Conservation (phyloP, 2,797 vertebrate species). For the Pogonophryne albipinna region DNA sequence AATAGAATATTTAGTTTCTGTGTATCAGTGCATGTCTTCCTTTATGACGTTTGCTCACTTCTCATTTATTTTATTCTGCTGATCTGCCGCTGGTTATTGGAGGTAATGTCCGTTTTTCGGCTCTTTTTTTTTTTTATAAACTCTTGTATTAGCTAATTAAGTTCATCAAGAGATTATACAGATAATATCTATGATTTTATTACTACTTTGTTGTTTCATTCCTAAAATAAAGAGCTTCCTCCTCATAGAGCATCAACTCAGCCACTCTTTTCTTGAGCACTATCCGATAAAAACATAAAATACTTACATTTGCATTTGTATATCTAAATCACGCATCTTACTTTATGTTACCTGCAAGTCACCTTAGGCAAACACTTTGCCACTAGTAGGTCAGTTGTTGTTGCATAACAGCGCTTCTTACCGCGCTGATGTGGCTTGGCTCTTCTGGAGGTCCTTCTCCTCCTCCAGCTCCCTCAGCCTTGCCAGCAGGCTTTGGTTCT, state of each 20-base stretch:
- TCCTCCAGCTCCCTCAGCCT: conserved; percentile 91
- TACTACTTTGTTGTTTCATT: no score
- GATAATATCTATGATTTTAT: no score
- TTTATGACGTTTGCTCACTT: not conserved
- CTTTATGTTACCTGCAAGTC: not conserved
- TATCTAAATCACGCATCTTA: not conserved
- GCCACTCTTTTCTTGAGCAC: not conserved
- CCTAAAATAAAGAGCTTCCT: not conserved
- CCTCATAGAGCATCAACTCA: not conserved
- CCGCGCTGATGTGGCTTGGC: conserved; percentile 88
- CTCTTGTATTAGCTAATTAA: no score
- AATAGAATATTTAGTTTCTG: no score
- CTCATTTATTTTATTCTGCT: not conserved
- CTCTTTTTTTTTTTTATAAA: no score
- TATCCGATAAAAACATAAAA: not conserved
- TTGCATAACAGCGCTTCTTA: conserved; percentile 59
- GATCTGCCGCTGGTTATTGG: no score
- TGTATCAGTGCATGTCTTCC: not conserved
- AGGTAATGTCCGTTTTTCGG: no score
- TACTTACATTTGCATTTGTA: not conserved
- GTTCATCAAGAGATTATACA: no score
- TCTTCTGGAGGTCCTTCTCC: conserved; percentile 88
- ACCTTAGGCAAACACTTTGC: not conserved
- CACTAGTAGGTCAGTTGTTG: not conserved
- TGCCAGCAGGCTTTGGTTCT: conserved; percentile 92